Evolutionary conservation across 2,888 invertebrate genomes (phyloP), one percentile per base, ranked within the genome.

Genomic region (Anticlea derivata): DNA sequence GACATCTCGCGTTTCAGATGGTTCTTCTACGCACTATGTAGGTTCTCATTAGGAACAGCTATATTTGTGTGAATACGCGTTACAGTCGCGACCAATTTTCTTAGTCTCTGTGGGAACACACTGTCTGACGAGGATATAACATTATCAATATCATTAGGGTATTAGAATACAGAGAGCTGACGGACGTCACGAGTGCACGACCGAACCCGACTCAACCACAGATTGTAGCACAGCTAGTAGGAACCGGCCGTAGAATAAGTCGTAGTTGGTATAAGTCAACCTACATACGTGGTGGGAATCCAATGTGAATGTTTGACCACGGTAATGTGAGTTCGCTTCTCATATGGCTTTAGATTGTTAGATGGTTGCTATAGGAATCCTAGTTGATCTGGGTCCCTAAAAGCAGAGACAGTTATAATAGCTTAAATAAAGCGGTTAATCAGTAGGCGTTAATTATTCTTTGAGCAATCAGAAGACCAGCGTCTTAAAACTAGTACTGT

Each of bases 111-210:
- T 53, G 53, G 53, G 53, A 53, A 53, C 38, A 48, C 44, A 37
- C 17, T 17, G 8, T 13, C 43, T 44, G 43, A 43, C 43, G 20
- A 40, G 39, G 40, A 45, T 53, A 44, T 52, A 47, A 48, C 53
- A 53, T 52, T 52, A 52, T 49, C 48, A 53, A 53, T 53, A 53
- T 53, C 53, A 53, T 53, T 53, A 53, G 48, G 35, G 53, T 40
- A 53, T 53, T 55, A 47, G 50, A 50, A 55, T 50, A 50, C 46
- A 20, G 47, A 31, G 41, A 43, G 39, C 46, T 63, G 65, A 65
- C 55, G 63, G 56, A 61, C 65, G 65, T 65, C 65, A 65, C 65
- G 65, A 62, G 47, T 38, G 50, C 60, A 59, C 61, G 61, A 50
- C 35, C 38, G 48, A 53, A 44, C 51, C 41, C 37, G 26, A 26